These are phyloP conservation scores for Orcinus orca DNA, from an alignment of 2,113 vertebrate species.

Conservation along the genomic window DNA sequence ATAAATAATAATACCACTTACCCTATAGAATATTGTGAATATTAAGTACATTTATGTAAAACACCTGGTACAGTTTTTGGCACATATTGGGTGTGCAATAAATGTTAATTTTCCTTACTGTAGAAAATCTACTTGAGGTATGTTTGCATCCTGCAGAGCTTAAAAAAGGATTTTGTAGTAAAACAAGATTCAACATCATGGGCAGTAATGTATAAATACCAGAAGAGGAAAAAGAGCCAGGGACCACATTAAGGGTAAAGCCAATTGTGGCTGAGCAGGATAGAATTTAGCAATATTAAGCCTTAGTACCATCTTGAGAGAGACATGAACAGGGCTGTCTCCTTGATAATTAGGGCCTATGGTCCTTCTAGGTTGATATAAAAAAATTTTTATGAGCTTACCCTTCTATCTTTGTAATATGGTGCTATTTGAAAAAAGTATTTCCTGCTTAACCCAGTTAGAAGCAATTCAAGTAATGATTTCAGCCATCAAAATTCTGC, in stretches of 20 bases:
- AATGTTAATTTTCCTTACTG: neutral
- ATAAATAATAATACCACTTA: neutral
- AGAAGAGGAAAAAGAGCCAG: neutral
- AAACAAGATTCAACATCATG: neutral
- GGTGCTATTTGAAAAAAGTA: neutral
- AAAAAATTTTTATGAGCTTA: neutral
- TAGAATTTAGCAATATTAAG: neutral
- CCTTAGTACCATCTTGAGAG: neutral
- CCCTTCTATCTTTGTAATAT: neutral
- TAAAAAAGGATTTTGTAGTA: neutral
- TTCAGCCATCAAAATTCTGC: neutral
- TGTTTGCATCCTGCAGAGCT: neutral
- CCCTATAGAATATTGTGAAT: neutral
- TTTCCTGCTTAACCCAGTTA: neutral
- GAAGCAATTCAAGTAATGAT: neutral
- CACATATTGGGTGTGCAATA: neutral
- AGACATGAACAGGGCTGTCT: neutral
- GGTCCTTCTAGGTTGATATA: neutral
- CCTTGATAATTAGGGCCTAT: neutral
- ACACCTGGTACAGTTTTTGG: neutral
- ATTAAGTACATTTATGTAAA: slow-evolving; percentile 19
- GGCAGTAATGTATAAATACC: neutral
- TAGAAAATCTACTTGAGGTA: neutral
- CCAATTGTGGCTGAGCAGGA: neutral
- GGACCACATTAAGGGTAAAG: neutral